Base-by-base conservation (phyloP, 2,888 invertebrate genomes). In the Trimorus sp. region DNA sequence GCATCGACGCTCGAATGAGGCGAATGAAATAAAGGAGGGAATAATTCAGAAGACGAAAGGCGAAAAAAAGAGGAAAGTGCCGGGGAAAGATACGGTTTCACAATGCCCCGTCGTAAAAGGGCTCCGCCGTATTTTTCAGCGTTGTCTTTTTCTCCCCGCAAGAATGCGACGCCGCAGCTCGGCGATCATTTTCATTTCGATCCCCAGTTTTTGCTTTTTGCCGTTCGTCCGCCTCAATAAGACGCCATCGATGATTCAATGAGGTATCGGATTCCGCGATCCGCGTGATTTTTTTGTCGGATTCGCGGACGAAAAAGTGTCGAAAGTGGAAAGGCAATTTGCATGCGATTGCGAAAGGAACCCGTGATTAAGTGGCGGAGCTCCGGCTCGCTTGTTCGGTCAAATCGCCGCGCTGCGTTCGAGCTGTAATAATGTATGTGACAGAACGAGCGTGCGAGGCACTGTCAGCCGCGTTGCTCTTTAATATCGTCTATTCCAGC, bases 1-100 rank as follows among this genome's bases (percentile, higher is more conserved):
- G 82, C 79, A 79, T 83, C 82, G 82, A 83, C 82, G 82, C 71
- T 79, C 82, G 82, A 79, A 79, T 83, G 79, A 83, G 78, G 79
- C 71, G 70, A 79, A 83, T 83, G 79, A 83, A 79, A 79, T 79
- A 79, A 83, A 79, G 79, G 79, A 83, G 82, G 49, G 76, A 83
- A 79, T 83, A 79, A 79, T 83, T 83, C 65, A 77, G 77, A 73
- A 77, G 83, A 77, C 69, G 38, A 38, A 59, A 26, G 26, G 26
- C 26, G 75, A 75, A 78, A 78, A 78, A 79, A 79, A 79, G 65
- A 71, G 65, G 42, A 79, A 77, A 74, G 79, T 75, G 73, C 37
- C 59, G 59, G 73, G 78, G 63, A 81, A 76, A 81, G 79, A 81
- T 75, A 81, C 78, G 75, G 45, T 82, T 82, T 79, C 77, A 68